Evolutionary conservation across 2,888 invertebrate genomes (phyloP).

Genomic region (Chymomyza procnemis): DNA sequence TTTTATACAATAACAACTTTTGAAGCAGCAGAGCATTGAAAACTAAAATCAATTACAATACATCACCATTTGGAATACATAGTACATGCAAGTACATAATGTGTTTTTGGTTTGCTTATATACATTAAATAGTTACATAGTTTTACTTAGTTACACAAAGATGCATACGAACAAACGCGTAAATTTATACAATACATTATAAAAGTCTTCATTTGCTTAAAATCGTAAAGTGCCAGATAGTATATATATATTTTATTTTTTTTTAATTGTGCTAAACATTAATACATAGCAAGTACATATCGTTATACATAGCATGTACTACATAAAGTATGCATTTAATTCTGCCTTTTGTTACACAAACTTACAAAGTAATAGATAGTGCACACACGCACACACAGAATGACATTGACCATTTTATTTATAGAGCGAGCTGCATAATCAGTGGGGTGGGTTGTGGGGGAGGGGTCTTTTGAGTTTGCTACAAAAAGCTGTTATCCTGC

Average conservation of each 20-base stretch:
- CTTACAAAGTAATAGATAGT: no score
- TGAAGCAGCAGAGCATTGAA: neutral
- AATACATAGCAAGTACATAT: neutral
- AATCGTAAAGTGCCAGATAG: neutral
- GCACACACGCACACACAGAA: neutral
- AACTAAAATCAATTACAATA: neutral
- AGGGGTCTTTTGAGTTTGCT: neutral
- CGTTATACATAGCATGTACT: no score
- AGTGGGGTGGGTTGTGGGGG: neutral
- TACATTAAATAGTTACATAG: neutral
- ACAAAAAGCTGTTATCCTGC: neutral
- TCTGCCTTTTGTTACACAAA: no score
- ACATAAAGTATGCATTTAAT: no score
- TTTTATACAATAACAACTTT: neutral
- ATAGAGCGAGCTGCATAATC: neutral
- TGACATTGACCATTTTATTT: neutral
- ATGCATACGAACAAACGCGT: neutral
- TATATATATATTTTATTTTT: neutral
- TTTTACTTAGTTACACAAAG: neutral
- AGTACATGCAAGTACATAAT: neutral
- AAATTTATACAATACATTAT: neutral
- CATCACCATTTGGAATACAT: neutral
- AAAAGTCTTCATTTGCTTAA: conserved; percentile 2
- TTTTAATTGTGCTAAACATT: neutral
- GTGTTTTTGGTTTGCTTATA: neutral